These are phyloP conservation scores for Leuciscus waleckii DNA, from an alignment of 2,797 vertebrate species.

Conservation along the genomic window DNA sequence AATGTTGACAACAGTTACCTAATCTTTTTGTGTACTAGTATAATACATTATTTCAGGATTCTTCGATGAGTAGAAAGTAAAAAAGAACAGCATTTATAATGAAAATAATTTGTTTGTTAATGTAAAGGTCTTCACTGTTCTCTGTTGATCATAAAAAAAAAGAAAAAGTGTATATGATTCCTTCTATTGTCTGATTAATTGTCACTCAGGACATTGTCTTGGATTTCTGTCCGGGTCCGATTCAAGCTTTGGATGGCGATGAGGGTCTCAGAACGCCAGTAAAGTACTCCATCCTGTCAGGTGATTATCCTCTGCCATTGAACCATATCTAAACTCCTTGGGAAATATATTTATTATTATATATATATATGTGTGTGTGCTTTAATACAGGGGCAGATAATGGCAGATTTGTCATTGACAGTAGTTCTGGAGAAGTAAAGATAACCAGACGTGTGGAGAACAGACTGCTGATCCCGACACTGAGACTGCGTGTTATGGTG, in stretches of 20 bases:
- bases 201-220: conserved; percentile 70
- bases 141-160: no score
- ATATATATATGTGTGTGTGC: conserved; percentile 15
- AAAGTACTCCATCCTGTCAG: conserved; percentile 83
- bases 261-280: conserved; percentile 76
- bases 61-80: background rate
- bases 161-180: background rate
- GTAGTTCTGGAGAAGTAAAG: conserved; percentile 71
- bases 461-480: conserved; percentile 66
- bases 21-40: background rate
- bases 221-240: conserved; percentile 78
- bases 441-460: conserved; percentile 68
- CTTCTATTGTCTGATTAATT: background rate
- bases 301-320: conserved; percentile 56
- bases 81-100: background rate
- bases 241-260: conserved; percentile 81
- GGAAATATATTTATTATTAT: background rate
- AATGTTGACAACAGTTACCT: no score
- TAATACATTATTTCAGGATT: background rate
- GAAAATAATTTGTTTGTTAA: background rate
- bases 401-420: conserved; percentile 76
- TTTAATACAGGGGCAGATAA: conserved; percentile 69
- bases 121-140: background rate
- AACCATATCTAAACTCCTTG: background rate
- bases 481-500: conserved; percentile 80